Conservation (phyloP, 2,888 invertebrate genomes). For the Polyploca ridens region DNA sequence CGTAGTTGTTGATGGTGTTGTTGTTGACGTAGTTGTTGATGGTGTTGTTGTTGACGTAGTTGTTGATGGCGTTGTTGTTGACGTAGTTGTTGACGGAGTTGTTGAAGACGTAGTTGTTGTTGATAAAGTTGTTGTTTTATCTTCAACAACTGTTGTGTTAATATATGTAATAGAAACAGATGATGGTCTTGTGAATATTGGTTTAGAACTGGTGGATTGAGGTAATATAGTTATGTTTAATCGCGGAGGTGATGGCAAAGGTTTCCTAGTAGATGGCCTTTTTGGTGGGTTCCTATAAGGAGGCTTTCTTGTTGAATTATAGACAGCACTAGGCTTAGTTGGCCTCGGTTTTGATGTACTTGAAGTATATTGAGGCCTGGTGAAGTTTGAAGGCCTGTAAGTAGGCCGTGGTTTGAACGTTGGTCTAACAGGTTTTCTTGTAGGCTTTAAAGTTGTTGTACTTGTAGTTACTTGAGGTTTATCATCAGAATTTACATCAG, state of each 20-base stretch:
- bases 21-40: slow-evolving; percentile 25
- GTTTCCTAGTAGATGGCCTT: slow-evolving; percentile 67
- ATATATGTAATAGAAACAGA: slow-evolving; percentile 69
- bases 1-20: slow-evolving; percentile 38
- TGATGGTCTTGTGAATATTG: slow-evolving; percentile 66
- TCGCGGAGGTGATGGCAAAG: slow-evolving; percentile 73
- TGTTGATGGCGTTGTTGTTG: slow-evolving; percentile 36
- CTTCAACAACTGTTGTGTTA: slow-evolving; percentile 57
- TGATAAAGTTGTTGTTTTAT: slow-evolving; percentile 41
- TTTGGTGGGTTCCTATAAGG: slow-evolving; percentile 64
- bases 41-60: slow-evolving; percentile 45
- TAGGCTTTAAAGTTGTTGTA: slow-evolving; percentile 42
- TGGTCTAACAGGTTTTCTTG: slow-evolving; percentile 63
- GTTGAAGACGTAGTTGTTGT: slow-evolving; percentile 43
- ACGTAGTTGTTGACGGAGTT: slow-evolving; percentile 43
- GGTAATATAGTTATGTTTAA: slow-evolving; percentile 76
- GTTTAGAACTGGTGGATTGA: slow-evolving; percentile 71
- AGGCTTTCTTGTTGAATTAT: slow-evolving; percentile 71
- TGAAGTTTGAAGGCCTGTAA: slow-evolving; percentile 67
- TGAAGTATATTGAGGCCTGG: slow-evolving; percentile 59
- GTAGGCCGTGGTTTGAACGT: slow-evolving; percentile 69
- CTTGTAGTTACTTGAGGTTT: slow-evolving; percentile 42
- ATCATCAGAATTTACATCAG: slow-evolving; percentile 63
- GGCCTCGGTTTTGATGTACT: slow-evolving; percentile 67
- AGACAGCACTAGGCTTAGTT: slow-evolving; percentile 59